These are phyloP conservation scores for Seriola aureovittata DNA, from an alignment of 2,113 vertebrate genomes.

Conservation along the genomic window DNA sequence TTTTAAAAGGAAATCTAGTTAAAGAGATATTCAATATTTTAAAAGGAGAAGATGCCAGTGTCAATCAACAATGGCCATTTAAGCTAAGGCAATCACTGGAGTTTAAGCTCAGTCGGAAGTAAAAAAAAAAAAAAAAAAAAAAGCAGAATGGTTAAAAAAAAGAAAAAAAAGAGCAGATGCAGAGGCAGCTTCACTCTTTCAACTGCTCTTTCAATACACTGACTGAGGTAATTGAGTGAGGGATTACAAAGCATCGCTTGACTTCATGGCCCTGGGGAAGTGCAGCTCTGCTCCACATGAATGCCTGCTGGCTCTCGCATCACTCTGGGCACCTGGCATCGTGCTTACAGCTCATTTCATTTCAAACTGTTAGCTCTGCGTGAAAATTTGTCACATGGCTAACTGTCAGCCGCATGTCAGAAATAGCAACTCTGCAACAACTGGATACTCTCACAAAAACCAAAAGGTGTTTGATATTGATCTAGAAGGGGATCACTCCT, in stretches of 20 bases:
- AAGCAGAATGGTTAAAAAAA: slow-evolving; percentile 13
- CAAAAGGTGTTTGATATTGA: slow-evolving; percentile 9
- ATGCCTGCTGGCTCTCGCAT: slow-evolving; percentile 34
- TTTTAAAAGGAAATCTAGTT: too few species aligned
- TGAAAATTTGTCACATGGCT: slow-evolving; percentile 37
- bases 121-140: slow-evolving; percentile 7
- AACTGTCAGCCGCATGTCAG: slow-evolving; percentile 50
- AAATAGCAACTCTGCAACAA: slow-evolving; percentile 39
- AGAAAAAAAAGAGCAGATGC: slow-evolving; percentile 43
- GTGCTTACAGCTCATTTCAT: slow-evolving; percentile 33
- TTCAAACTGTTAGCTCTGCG: slow-evolving; percentile 23
- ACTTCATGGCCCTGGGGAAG: slow-evolving; percentile 53
- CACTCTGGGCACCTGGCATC: slow-evolving; percentile 48
- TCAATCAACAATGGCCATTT: slow-evolving; percentile 27
- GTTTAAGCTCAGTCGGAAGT: slow-evolving; percentile 18
- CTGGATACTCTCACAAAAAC: neutral
- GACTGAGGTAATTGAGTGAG: slow-evolving; percentile 69
- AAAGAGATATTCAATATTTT: too few species aligned
- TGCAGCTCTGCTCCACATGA: slow-evolving; percentile 37
- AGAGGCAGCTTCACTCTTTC: slow-evolving; percentile 43
- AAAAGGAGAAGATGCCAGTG: neutral
- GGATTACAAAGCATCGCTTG: slow-evolving; percentile 68
- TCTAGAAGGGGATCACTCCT: neutral
- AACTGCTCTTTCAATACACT: slow-evolving; percentile 53
- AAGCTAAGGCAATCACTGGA: slow-evolving; percentile 8